Evolutionary conservation across 2,113 vertebrate genomes (phyloP).

Genomic region (Tychaedon coryphoeus): DNA sequence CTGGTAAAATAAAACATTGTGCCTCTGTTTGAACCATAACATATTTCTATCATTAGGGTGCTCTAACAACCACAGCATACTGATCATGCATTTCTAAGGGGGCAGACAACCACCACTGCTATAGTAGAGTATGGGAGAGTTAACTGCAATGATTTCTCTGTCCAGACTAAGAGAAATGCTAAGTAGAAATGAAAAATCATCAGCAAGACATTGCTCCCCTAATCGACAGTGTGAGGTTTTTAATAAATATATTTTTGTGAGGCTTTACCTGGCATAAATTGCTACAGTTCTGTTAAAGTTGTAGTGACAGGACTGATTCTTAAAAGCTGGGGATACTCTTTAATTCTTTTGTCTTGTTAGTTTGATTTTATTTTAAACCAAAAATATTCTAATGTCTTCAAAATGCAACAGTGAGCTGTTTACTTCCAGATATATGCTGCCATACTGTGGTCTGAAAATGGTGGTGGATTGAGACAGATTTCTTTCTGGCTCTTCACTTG

Average conservation of each 20-base stretch:
- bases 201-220: background rate
- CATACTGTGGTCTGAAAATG: background rate
- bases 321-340: background rate
- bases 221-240: background rate
- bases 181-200: background rate
- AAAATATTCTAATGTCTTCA: background rate
- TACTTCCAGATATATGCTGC: background rate
- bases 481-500: background rate
- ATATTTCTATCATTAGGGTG: background rate
- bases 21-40: background rate
- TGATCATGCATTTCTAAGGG: background rate
- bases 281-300: background rate
- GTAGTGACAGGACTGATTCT: background rate
- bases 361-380: background rate
- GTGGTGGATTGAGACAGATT: background rate
- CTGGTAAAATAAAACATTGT: background rate
- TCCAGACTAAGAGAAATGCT: background rate
- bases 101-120: background rate
- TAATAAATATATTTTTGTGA: background rate
- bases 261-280: background rate
- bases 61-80: background rate
- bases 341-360: background rate
- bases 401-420: background rate
- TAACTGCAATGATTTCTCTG: background rate
- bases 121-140: background rate